Conservation (phyloP, 2,113 vertebrate species). For the Lophius piscatorius region DNA sequence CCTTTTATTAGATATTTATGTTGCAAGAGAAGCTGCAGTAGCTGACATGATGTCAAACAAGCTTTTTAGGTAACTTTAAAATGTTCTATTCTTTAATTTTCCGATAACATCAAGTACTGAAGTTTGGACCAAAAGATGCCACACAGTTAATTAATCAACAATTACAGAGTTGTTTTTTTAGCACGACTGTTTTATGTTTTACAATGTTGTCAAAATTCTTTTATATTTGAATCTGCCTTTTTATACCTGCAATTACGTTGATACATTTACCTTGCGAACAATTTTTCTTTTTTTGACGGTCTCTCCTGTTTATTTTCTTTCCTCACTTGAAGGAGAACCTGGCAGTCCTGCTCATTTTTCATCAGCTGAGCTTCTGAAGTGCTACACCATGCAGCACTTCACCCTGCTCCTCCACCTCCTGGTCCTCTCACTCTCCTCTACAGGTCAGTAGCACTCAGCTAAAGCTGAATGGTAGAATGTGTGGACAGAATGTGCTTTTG, state of each 20-base stretch:
- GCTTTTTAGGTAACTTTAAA: no score
- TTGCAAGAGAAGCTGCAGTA: no score
- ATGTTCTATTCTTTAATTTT: no score
- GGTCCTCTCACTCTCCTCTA: constrained; percentile 50
- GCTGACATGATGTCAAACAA: no score
- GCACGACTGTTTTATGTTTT: no score
- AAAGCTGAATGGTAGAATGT: neutral
- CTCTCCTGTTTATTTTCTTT: constrained; percentile 1
- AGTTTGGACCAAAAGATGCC: neutral
- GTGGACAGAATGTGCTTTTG: neutral
- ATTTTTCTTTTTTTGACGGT: neutral
- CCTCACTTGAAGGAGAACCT: constrained; percentile 57
- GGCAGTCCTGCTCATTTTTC: constrained; percentile 74
- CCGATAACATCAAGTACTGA: no score
- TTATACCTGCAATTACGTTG: no score
- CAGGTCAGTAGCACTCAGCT: constrained; percentile 62
- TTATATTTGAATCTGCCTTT: no score
- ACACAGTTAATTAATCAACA: neutral
- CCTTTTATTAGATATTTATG: no score
- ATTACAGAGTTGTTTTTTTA: no score
- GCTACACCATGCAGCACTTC: constrained; percentile 76
- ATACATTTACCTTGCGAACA: no score
- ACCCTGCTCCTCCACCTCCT: constrained; percentile 69
- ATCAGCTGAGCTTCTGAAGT: constrained; percentile 56
- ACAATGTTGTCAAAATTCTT: no score